Base-by-base conservation (phyloP, 2,888 invertebrate species). In the Chelonus formosanus region DNA sequence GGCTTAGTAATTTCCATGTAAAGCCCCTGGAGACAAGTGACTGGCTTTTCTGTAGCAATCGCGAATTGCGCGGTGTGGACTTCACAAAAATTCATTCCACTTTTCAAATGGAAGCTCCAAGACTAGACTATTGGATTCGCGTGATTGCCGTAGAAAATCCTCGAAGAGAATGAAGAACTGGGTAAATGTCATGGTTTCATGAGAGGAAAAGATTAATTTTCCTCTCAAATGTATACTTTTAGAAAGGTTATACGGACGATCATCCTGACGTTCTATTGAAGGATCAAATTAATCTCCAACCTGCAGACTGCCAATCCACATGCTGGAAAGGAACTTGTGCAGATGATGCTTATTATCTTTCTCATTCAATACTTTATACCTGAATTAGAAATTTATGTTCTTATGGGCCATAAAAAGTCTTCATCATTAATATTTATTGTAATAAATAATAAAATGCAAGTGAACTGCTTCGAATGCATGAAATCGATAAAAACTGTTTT, bases 121-220 rank as follows among this genome's bases (percentile, higher is more conserved):
- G 65, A 48, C 40, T 54, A 6, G 50, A 54, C 52, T 10, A 63
- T 63, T 47, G 66, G 56, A 66, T 68, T 58, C 53, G 31, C 68
- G 69, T 75, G 73, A 78, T 77, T 74, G 73, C 73, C 58, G 57
- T 58, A 45, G 59, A 67, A 67, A 67, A 63, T 58, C 50, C 53
- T 58, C 7, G 36, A 55, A 56, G 34, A 56, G 40, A 40, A 55
- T 55, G 10, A 55, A 61, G 53, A 52, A 52, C 53, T 43, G 61
- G 44, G 36, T 60, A 65, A 61, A 66, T 66, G 66, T 62, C 61
- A 62, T 8, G 57, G 50, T 57, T 52, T 48, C 61, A 57, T 56
- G 35, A 45, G 35, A 66, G 55, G 48, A 57, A 52, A 43, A 60
- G 52, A 66, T 66, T 61, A 66, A 48, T 66, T 61, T 52, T 61